Conservation (phyloP, 2,113 vertebrate species). For the Potamarius usumacintae region DNA sequence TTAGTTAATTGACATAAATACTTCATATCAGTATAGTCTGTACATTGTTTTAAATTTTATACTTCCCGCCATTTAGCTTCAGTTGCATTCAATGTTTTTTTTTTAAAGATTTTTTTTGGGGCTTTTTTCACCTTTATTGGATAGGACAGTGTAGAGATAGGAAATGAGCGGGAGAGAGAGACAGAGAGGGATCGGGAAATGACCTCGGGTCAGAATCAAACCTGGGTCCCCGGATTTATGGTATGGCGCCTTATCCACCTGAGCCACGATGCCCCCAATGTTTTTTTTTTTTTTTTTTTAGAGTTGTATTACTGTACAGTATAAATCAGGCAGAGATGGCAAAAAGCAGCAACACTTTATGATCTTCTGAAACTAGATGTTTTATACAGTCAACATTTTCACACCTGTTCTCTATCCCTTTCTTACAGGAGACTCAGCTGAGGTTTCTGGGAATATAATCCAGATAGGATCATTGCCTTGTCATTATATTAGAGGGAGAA, state of each 20-base stretch:
- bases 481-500: background rate
- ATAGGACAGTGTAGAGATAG: no score
- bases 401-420: background rate
- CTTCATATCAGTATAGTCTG: background rate
- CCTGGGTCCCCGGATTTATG: no score
- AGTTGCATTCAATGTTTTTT: background rate
- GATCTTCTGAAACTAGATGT: no score
- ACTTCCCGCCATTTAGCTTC: background rate
- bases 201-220: no score
- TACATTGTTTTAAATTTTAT: background rate
- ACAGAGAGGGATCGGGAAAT: no score
- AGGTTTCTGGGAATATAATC: background rate
- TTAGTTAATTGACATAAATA: background rate
- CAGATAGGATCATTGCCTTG: background rate
- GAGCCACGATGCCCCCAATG: no score
- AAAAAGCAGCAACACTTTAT: background rate
- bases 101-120: background rate
- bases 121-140: no score
- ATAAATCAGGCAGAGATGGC: background rate
- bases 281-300: background rate
- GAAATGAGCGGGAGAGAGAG: no score
- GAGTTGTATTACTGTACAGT: background rate
- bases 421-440: constrained; percentile 13
- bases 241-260: no score
- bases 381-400: background rate